These are phyloP conservation scores for Ashinkailepas kermadecensis DNA, from an alignment of 2,888 invertebrate genomes.

Conservation along the genomic window DNA sequence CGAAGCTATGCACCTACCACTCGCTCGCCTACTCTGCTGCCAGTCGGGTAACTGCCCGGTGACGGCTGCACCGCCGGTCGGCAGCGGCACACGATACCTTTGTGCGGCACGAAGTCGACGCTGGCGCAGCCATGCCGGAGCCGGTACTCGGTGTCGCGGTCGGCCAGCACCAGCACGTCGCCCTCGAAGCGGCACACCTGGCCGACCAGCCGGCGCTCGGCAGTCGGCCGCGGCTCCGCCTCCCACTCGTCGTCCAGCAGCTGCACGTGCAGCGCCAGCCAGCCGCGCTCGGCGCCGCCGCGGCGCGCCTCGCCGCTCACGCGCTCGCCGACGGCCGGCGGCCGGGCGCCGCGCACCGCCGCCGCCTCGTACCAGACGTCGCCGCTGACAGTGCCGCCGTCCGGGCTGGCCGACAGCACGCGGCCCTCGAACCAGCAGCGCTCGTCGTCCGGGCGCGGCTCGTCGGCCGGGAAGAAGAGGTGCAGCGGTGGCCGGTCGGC, in stretches of 20 bases:
- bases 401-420: neutral
- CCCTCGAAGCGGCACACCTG: neutral
- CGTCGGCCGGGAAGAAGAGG: constrained; percentile 8
- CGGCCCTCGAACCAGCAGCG: constrained; percentile 1
- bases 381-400: neutral
- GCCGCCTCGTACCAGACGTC: constrained; percentile 5
- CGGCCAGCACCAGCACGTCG: constrained; percentile 3
- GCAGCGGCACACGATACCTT: neutral
- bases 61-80: too few relatives aligned
- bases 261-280: constrained; percentile 8
- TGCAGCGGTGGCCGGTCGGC: neutral
- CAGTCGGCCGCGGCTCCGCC: neutral
- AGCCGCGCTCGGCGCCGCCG: neutral
- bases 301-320: constrained; percentile 14
- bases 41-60: too few relatives aligned
- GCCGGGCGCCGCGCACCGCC: neutral
- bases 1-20: too few relatives aligned
- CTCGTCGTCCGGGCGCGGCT: constrained; percentile 9
- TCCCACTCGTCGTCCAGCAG: neutral
- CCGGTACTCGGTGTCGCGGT: constrained; percentile 1
- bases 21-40: too few relatives aligned
- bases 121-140: neutral
- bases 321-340: neutral
- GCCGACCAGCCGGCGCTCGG: constrained; percentile 7
- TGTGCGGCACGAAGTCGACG: neutral